These are phyloP conservation scores for Lanius collurio DNA, from an alignment of 2,113 vertebrate species.

Conservation along the genomic window DNA sequence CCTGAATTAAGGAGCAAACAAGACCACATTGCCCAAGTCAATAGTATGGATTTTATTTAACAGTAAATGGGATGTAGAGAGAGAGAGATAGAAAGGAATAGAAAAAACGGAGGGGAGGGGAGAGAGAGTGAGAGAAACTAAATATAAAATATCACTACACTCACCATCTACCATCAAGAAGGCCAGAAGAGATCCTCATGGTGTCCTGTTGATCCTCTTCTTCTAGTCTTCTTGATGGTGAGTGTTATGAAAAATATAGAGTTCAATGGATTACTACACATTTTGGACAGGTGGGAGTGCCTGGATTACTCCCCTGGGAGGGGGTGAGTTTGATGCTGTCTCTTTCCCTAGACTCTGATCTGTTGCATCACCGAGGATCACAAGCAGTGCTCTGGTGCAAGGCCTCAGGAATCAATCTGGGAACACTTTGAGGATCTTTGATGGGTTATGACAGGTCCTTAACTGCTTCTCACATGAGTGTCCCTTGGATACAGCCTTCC, in stretches of 20 bases:
- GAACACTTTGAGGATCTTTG: not conserved
- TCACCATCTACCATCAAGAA: no score
- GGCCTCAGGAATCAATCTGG: not conserved
- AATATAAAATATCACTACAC: not conserved
- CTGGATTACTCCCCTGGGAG: not conserved
- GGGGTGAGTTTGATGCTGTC: not conserved
- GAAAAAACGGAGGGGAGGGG: not conserved
- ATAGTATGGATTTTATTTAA: not conserved
- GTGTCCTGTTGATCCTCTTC: not conserved
- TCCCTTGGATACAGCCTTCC: fast-evolving
- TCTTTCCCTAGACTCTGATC: not conserved
- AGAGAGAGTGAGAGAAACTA: not conserved
- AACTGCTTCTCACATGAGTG: not conserved
- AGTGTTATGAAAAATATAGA: no score
- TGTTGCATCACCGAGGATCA: not conserved
- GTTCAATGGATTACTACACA: not conserved
- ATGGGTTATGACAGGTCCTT: not conserved
- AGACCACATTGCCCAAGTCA: not conserved
- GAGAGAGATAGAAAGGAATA: not conserved
- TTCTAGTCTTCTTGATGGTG: not conserved
- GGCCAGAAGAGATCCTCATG: no score
- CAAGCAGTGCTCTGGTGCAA: no score
- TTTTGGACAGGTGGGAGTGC: not conserved
- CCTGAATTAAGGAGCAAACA: not conserved
- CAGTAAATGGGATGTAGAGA: not conserved